Base-by-base conservation (phyloP, 2,888 invertebrate species). In the Tromatobia lineatoria region DNA sequence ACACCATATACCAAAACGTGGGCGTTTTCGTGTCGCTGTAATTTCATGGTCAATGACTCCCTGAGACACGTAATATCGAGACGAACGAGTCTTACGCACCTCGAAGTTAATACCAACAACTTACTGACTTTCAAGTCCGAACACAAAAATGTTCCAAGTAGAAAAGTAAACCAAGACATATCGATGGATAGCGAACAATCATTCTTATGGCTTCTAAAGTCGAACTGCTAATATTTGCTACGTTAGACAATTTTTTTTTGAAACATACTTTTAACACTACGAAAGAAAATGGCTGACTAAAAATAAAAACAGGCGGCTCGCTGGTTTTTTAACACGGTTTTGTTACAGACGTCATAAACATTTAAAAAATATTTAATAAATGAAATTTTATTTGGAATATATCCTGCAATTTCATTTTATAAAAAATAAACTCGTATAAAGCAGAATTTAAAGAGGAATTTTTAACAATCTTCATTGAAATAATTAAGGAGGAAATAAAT, bases 21-120 rank as follows among this genome's bases (percentile, higher is more conserved):
- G 86, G 86, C 80, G 86, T 80, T 82, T 78, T 69, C 81, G 52
- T 52, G 83, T 80, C 79, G 80, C 76, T 67, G 66, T 83, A 77
- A 81, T 77, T 86, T 87, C 88, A 87, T 88, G 89, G 90, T 90
- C 90, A 89, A 90, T 90, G 90, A 90, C 90, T 89, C 83, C 78
- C 77, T 64, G 74, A 64, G 66, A 59, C 76, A 45, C 80, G 77
- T 80, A 83, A 83, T 74, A 80, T 71, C 70, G 77, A 42, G 42
- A 61, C 73, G 59, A 73, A 13, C 38, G 25, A 38, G 67, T 42
- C 54, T 45, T 29, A 45, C 66, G 61, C 61, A 29, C 50, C 66
- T 67, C 52, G 20, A 54, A 29, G 10, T 20, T 10, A 64, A 18
- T 38, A 18, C 64, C 11, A 38, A 64, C 38, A 8, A 18, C 42